A percentile compares a stretch with the other conserved stretches of the same genome.
phyloP scores from a whole-genome alignment of 30 jellyfish, hydroid and myxozoan species.

The Cassiopea xamachana region DNA sequence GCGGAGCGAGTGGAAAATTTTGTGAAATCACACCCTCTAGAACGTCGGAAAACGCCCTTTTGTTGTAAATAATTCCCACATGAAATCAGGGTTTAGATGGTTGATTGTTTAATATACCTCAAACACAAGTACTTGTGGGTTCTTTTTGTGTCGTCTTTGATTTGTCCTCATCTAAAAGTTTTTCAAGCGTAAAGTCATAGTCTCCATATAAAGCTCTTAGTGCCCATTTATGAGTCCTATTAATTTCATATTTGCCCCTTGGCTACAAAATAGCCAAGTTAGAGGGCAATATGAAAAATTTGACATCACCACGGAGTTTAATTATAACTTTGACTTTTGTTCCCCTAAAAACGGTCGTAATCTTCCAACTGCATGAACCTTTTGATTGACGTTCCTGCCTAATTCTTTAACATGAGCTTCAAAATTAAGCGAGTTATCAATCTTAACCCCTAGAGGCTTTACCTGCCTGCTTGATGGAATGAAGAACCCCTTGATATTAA shows the following conservation, averaged over 20 bases:
- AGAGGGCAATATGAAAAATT: neutral
- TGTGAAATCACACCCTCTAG: too few relatives aligned
- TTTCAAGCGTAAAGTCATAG: neutral
- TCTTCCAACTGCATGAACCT: slow-evolving; percentile 3
- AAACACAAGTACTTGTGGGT: neutral
- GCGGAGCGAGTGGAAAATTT: too few relatives aligned
- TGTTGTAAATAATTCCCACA: neutral
- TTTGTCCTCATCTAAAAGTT: neutral
- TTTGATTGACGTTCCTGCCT: slow-evolving; percentile 14
- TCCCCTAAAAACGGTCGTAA: slow-evolving; percentile 5
- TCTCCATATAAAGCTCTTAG: slow-evolving; percentile 5
- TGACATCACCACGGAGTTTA: slow-evolving; percentile 13
- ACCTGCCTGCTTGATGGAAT: slow-evolving; percentile 26
- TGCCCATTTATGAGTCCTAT: slow-evolving; percentile 8
- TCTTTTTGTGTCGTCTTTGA: slow-evolving; percentile 11
- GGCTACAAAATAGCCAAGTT: neutral
- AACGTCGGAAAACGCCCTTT: too few relatives aligned
- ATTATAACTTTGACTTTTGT: neutral
- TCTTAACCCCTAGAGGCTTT: slow-evolving; percentile 21
- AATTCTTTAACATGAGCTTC: slow-evolving; percentile 5
- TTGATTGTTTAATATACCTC: neutral
- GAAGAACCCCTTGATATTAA: neutral
- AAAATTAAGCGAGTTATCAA: neutral
- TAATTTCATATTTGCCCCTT: slow-evolving; percentile 5
- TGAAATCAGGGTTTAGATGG: slow-evolving; percentile 1